Evolutionary conservation across 2,113 vertebrate genomes (phyloP), one percentile per base, ranked within the genome.

Genomic region (Leiothrix lutea): DNA sequence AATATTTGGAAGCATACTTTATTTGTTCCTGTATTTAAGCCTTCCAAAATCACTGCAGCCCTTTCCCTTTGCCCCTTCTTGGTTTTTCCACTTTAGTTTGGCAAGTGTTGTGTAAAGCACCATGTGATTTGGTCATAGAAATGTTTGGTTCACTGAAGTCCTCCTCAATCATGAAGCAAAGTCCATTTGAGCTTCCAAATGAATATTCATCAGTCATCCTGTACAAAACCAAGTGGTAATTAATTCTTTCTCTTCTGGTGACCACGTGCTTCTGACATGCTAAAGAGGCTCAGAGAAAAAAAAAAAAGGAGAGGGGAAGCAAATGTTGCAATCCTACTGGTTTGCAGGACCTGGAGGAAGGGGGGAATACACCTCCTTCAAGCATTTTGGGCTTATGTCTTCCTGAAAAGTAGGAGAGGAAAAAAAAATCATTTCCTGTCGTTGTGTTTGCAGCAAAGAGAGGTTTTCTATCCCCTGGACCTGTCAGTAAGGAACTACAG

Each of bases 91-190:
- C 45, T 84, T n/a, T 1, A 16, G 33, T 56, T 78, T 80, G 90
- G 56, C 83, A 84, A 53, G 40, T 60, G 31, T 35, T 86, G 8
- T 14, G 28, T 42, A 94, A 95, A 71, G 58, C 31, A 64, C 28
- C 53, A 17, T 73, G 88, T 92, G 95, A 93, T 86, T 78, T 78
- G 47, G 40, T 84, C 58, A 67, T 26, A 67, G 36, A 35, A 74
- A 42, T 94, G 36, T 51, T 74, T 88, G 77, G 77, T 81, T 95
- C 91, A 89, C 92, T 96, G 91, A 84, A 92, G 53, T 67, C 69
- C 60, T 92, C 80, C 57, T 94, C 67, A 83, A 67, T 74, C 53
- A 29, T 26, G 60, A 89, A 25, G 65, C 92, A 86, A 96, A 94
- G 95, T 94, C 80, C 86, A 33, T 56, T 64, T 67, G 48, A 91